Evolutionary conservation across 2,888 invertebrate species (phyloP), one percentile per base, ranked within the genome.

Genomic region (Ellobium chinense): DNA sequence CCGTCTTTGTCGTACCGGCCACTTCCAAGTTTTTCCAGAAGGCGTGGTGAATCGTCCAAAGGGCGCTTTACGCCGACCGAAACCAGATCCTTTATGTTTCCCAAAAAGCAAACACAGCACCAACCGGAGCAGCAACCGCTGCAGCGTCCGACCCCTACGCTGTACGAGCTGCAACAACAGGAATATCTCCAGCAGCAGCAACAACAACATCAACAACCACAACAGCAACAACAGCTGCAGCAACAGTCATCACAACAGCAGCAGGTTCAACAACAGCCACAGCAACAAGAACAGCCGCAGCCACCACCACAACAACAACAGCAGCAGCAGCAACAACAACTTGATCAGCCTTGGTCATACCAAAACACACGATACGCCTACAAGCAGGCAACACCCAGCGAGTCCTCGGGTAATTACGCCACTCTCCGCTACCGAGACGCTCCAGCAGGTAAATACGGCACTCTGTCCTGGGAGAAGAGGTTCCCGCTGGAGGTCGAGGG

Each of bases 401-500:
- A 78, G 27, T 37, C 65, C 56, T 36, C 76, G 14, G 76, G 46
- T 5, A 21, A 36, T 4, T 78, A 78, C 65, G 54, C 70, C 3
- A 78, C 78, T 14, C 56, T 72, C 0, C 21, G 46, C 24, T 70
- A 31, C 62, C 54, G 68, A 36, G 77, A 77, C 3, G 31, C 46
- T 12, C 34, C 1, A 0, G 0, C 62, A 1, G 73, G 62, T n/a
- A 9, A 7, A 24, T 21, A n/a, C 31, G n/a, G 5, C 18, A 4
- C 76, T 2, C 46, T 58, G 0, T 1, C 56, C 29, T 74, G 66
- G 24, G 80, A 80, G 60, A 80, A 80, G 37, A 65, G 46, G 36
- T 80, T 80, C 27, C 80, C 80, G 9, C 68, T 80, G 0, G 80
- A 80, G 60, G 39, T 80, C 37, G 31, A 56, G n/a, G 80, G 80